A percentile compares a stretch with the other conserved stretches of the same genome.
Evolutionary conservation across 1,140 invertebrate genomes (phyloP).

Genomic region (Hylyphantes graminicola): DNA sequence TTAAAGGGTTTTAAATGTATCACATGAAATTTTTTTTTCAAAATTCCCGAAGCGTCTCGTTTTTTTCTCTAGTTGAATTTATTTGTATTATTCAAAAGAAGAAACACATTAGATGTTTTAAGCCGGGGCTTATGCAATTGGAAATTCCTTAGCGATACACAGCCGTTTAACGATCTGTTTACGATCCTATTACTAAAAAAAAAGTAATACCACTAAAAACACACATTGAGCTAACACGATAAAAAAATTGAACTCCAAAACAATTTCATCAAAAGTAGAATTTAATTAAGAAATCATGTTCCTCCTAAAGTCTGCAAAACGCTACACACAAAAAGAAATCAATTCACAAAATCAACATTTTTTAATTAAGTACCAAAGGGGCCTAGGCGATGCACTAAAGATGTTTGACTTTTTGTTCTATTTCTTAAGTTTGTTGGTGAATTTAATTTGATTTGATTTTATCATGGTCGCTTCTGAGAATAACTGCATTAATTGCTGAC

Average conservation of each 20-base stretch:
- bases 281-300: conserved; percentile 53
- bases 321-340: conserved; percentile 31
- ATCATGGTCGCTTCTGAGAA: conserved; percentile 5
- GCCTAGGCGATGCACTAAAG: conserved; percentile 12
- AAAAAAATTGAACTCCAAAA: neutral
- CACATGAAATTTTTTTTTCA: too few species aligned
- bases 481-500: conserved; percentile 37
- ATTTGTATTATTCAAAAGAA: too few species aligned
- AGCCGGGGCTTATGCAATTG: neutral
- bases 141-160: too few species aligned
- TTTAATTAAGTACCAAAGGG: conserved; percentile 38
- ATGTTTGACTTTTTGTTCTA: neutral
- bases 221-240: neutral
- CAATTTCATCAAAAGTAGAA: conserved; percentile 45
- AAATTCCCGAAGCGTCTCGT: too few species aligned
- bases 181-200: neutral
- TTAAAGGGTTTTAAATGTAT: too few species aligned
- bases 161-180: conserved; percentile 27
- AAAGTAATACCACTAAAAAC: too few species aligned
- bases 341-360: conserved; percentile 40
- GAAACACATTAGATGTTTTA: conserved; percentile 12
- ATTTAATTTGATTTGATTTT: conserved; percentile 37
- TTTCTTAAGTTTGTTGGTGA: conserved; percentile 11
- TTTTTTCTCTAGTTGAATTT: too few species aligned
- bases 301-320: neutral